Base-by-base conservation (phyloP, 2,797 vertebrate species). In the Sebastes trivittatus region DNA sequence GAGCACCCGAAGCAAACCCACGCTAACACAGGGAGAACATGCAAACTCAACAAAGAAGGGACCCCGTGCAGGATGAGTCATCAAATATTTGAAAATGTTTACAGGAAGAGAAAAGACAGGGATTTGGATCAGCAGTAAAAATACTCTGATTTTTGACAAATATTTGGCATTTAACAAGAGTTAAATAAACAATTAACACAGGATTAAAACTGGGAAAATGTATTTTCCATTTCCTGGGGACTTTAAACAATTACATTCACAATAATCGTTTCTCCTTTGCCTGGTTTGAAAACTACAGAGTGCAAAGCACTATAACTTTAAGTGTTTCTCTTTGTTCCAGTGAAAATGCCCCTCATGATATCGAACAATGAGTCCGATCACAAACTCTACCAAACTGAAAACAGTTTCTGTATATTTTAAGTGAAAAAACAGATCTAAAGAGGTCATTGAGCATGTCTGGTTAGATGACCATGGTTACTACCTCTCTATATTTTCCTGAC, bases 401-500 rank as follows among this genome's bases (percentile, higher is more conserved):
- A 30, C 7, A 52, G 9, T 52, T 30, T 77, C 62, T 63, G n/a
- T 56, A 11, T 5, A 14, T 77, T 76, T 60, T 13, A 61, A 36
- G 20, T 16, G 1, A 18, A 46, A 46, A 18, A 46, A 46, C 14
- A 8, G 7, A 60, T 32, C 30, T 34, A 32, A 67, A 71, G 75
- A 52, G 66, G 69, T 68, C 30, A 18, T 29, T 68, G 11, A 7
- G 11, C 18, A 23, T 23, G 38, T 77, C 69, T 75, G 67, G 29
- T 52, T 42, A n/a, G 22, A 71, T 61, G 36, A 42, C 58, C 54
- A 38, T 5, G 6, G 62, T 69, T 54, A 32, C 30, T 22, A 29
- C 30, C 52, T 23, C 70, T 30, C n/a, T 70, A 42, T 11, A 46
- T 74, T 76, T 73, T 61, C 66, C 29, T 30, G 55, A 61, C 77